These are phyloP conservation scores for Merops nubicus DNA, from an alignment of 2,113 vertebrate species.

Conservation along the genomic window DNA sequence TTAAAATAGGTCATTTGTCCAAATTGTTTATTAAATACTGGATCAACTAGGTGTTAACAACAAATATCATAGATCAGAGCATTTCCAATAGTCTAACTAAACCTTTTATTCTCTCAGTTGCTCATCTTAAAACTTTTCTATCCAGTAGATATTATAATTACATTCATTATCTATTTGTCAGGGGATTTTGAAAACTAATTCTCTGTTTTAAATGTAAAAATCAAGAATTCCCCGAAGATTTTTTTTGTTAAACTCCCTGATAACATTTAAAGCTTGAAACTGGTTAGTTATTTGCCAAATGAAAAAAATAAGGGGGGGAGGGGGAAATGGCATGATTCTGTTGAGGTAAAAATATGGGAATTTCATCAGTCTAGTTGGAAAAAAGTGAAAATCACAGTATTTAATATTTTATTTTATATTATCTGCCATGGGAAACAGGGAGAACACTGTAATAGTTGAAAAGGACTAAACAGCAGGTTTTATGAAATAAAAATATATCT, in stretches of 20 bases:
- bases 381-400: neutral
- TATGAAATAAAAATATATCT: conserved; percentile 8
- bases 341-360: neutral
- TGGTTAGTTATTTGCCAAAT: neutral
- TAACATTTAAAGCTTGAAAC: conserved; percentile 7
- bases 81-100: neutral
- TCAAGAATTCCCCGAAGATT: conserved; percentile 6
- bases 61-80: neutral
- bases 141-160: conserved; percentile 25
- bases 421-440: neutral
- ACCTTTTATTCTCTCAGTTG: neutral
- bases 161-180: neutral
- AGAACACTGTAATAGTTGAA: neutral
- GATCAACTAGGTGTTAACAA: neutral
- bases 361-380: neutral
- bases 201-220: conserved; percentile 29
- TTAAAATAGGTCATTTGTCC: neutral
- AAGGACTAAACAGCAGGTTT: neutral
- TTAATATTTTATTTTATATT: conserved; percentile 39
- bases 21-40: neutral
- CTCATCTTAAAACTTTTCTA: conserved; percentile 15
- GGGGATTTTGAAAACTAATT: neutral
- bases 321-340: neutral
- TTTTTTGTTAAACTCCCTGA: neutral
- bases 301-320: neutral